Evolutionary conservation across 2,113 vertebrate species (phyloP), one percentile per base, ranked within the genome.

Genomic region (Hemicordylus capensis): DNA sequence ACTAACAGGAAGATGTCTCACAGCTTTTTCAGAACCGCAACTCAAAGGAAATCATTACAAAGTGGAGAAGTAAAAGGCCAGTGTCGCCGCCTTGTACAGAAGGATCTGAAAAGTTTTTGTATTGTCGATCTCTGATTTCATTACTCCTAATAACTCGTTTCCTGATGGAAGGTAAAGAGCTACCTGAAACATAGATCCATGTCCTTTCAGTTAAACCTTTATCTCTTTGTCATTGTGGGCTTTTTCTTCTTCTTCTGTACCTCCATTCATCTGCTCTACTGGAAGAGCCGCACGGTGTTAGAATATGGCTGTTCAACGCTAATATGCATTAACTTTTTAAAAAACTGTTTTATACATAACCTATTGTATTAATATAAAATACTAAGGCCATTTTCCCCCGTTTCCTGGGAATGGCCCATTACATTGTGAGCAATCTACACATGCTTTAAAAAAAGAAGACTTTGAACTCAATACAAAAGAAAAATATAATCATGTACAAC

Each of bases 391-490:
- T 93, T 90, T 93, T 86, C 94, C 46, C 61, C 58, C 91, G 46
- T 95, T 95, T 96, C 90, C 93, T 92, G 90, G 94, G 94, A 94
- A 95, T 95, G 94, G 95, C 92, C 95, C 94, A 95, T 95, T 95
- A 95, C 95, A 95, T 95, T 95, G 94, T 95, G 95, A 95, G 93
- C 95, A 96, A 95, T 95, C 93, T 95, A 95, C 94, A 93, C 91
- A 89, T 93, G 92, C 93, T 95, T 93, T 92, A 91, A 92, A 92
- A 91, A 93, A 78, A 81, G 92, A 93, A 94, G 93, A 93, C 94
- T 94, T 95, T 95, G 94, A 94, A 95, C 93, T 94, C 90, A 84
- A 95, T 90, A 96, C 92, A 93, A 95, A 96, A 95, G 93, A 85
- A 93, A 95, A 95, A 95, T 96, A 93, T 95, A 96, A 93, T 94